Base-by-base conservation (phyloP, 2,888 invertebrate species). In the Coleophora flavipennella region DNA sequence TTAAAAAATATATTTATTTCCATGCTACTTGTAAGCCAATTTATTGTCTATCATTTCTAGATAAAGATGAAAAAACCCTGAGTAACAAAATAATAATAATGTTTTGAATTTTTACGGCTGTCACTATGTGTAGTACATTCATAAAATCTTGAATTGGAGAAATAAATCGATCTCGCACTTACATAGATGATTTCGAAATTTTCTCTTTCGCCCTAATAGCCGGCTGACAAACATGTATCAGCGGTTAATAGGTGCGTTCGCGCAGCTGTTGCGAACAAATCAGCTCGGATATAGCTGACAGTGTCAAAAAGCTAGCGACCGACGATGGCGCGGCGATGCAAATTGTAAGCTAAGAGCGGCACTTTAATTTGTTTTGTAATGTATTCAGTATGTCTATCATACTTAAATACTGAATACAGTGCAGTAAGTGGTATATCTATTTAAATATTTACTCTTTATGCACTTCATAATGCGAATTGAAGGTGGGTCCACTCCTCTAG, bases 191-290 rank as follows among this genome's bases (percentile, higher is more conserved):
- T 72, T 73, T 61, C 62, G 55, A 67, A 71, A 68, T 76, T 76
- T 72, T 84, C 83, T 79, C 81, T 74, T 72, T 83, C 83, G 51
- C 76, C 68, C 84, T 84, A 84, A 83, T 83, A 83, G 84, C 83
- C 81, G 81, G 71, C 81, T 81, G 83, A 83, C 83, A 80, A 83
- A 83, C 84, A 83, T 84, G 84, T 83, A 83, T 83, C 84, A 83
- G 80, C 78, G 84, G 81, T 83, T 83, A 84, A 84, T 84, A 84
- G 83, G 83, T 83, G 81, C 77, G 83, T 73, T 62, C 68, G 55
- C 75, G 80, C 83, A 84, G 83, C 83, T 84, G 83, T 77, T 74
- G 79, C 77, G 79, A 81, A 84, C 83, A 84, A 84, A 84, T 84
- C 83, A 84, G 83, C 70, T 83, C 77, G 69, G 74, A 81, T 83